Base-by-base conservation (phyloP, 1,140 invertebrate species). In the Coptotermes formosanus region DNA sequence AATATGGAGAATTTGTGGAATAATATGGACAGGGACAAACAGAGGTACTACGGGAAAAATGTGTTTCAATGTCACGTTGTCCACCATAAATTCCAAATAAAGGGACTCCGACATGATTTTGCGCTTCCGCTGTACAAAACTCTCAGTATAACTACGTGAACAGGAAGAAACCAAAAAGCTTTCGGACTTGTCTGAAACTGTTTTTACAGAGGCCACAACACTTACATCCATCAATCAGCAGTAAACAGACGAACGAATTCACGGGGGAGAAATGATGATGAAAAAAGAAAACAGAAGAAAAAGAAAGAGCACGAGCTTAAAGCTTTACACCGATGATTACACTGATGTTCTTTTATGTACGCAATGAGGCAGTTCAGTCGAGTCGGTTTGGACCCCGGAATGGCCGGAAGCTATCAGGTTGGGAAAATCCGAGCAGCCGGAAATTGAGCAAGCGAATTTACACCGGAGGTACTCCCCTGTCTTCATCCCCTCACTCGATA, bases 361-460 rank as follows among this genome's bases (percentile, higher is more conserved):
- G 45, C 45, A 48, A 7, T 64, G 21, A 23, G 8, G 59, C 59
- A 64, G 59, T 64, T 64, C 9, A 21, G 14, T 75, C n/a, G 64
- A 75, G n/a, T 25, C 25, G 64, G 25, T 0, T 30, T 75, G 64
- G 59, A 16, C 59, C 45, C 59, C 59, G 59, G 59, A 64, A 64
- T 19, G 59, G 64, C 64, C 64, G 64, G 64, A 75, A 75, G 25
- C 64, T 75, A 75, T 75, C 25, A 75, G 3, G 64, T 75, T 30
- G 64, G 64, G 64, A 75, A 75, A 75, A 75, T 75, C 64, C 64
- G 25, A 12, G 64, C 64, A 75, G n/a, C 64, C 64, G 64, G 64
- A 75, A 75, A 75, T 75, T 75, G 64, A 75, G 64, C 64, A 75
- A 75, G 64, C 25, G 64, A 75, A 75, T 75, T 75, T 75, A 75